phyloP scores from a whole-genome alignment of 2,888 invertebrate genomes.

The Cheilosia scutellata region DNA sequence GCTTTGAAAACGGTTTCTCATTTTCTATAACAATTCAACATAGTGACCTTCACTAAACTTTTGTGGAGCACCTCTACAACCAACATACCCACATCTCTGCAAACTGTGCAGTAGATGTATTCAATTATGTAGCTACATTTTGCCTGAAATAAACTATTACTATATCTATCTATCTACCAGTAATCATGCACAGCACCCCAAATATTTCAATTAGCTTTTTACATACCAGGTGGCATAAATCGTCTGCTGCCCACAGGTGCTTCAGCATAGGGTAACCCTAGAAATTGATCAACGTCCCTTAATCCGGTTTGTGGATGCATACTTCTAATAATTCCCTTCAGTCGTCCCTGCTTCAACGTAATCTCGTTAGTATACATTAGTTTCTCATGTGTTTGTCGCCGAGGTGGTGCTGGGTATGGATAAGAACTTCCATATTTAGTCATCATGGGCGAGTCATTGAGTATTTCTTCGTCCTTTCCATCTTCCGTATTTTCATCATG shows the following conservation, averaged over 20 bases:
- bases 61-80: too few relatives aligned
- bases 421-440: constrained; percentile 62
- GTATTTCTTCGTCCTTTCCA: constrained; percentile 24
- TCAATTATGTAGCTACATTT: too few relatives aligned
- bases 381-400: constrained; percentile 81
- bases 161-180: too few relatives aligned
- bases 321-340: constrained; percentile 89
- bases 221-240: constrained; percentile 92
- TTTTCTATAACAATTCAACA: too few relatives aligned
- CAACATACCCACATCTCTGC: too few relatives aligned
- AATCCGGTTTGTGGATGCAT: constrained; percentile 86
- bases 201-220: background rate
- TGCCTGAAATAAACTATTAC: too few relatives aligned
- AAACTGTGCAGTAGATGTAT: too few relatives aligned
- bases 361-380: constrained; percentile 86
- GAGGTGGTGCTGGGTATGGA: constrained; percentile 78
- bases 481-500: background rate
- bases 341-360: constrained; percentile 87
- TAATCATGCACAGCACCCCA: background rate
- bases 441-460: constrained; percentile 71
- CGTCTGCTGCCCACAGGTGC: constrained; percentile 90
- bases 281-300: constrained; percentile 89
- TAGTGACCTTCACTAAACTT: too few relatives aligned
- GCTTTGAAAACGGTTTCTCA: too few relatives aligned
- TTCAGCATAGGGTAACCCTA: constrained; percentile 93